These are phyloP conservation scores for Turritopsis rubra DNA, from an alignment of 30 jellyfish, hydroid and myxozoan species.

Conservation along the genomic window DNA sequence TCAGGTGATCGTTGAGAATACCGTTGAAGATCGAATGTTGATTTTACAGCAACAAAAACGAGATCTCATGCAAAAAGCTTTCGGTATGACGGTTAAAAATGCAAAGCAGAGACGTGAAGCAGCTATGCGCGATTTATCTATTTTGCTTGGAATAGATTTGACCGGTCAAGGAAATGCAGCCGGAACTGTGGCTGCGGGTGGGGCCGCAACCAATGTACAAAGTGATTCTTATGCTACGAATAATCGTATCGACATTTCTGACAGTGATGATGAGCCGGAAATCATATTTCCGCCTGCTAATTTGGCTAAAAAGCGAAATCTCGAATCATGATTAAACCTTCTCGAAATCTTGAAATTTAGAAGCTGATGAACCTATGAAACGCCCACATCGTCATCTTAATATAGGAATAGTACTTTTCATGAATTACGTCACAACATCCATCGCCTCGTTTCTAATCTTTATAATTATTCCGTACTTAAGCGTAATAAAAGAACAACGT, in stretches of 20 bases:
- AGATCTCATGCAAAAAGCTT: constrained; percentile 49
- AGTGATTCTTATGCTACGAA: background rate
- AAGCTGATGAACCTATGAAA: no score
- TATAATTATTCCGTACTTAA: no score
- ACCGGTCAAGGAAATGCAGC: background rate
- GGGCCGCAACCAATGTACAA: background rate
- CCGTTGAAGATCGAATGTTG: constrained; percentile 75
- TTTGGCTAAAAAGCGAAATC: background rate
- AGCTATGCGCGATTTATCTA: constrained; percentile 34
- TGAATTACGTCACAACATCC: no score
- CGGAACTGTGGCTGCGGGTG: background rate
- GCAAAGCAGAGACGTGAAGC: constrained; percentile 34
- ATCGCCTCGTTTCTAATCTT: no score
- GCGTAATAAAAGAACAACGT: no score
- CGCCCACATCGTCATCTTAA: no score
- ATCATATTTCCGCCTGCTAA: background rate
- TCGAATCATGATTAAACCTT: background rate
- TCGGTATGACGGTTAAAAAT: constrained; percentile 36
- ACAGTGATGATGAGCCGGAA: background rate
- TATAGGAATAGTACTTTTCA: no score
- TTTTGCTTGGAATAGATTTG: constrained; percentile 38
- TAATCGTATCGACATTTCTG: background rate
- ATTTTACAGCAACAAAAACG: constrained; percentile 53
- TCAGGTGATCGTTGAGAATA: constrained; percentile 51
- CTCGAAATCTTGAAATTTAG: no score